These are phyloP conservation scores for Etheostoma cragini DNA, from an alignment of 2,113 vertebrate species.

Conservation along the genomic window DNA sequence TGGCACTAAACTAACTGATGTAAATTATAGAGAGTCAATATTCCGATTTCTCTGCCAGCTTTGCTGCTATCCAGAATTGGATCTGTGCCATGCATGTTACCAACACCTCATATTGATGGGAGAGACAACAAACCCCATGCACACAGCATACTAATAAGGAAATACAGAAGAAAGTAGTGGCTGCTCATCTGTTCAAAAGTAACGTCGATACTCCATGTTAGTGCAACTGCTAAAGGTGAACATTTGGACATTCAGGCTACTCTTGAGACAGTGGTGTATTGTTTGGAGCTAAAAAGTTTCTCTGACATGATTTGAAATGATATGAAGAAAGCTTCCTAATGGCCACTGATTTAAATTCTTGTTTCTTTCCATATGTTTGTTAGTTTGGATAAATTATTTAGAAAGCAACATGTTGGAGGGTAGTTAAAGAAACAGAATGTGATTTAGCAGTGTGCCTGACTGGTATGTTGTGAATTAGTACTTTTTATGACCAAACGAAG, in stretches of 20 bases:
- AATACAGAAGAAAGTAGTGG: slow-evolving; percentile 36
- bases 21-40: slow-evolving; percentile 71
- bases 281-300: background rate
- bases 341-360: background rate
- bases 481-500: slow-evolving; percentile 27
- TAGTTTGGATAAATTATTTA: background rate
- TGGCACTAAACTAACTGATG: slow-evolving; percentile 61
- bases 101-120: slow-evolving; percentile 59
- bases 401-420: background rate
- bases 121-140: slow-evolving; percentile 48
- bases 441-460: background rate
- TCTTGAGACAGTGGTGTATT: slow-evolving; percentile 18
- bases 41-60: slow-evolving; percentile 57
- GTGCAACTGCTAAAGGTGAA: slow-evolving; percentile 35
- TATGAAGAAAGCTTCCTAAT: background rate
- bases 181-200: slow-evolving; percentile 44
- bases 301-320: background rate
- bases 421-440: slow-evolving; percentile 9
- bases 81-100: slow-evolving; percentile 60
- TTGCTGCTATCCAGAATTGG: slow-evolving; percentile 57
- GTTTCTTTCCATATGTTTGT: background rate
- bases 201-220: slow-evolving; percentile 30
- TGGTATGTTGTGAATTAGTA: slow-evolving; percentile 11
- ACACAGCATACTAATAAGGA: slow-evolving; percentile 56
- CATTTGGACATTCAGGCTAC: slow-evolving; percentile 27